Percentiles rank a stretch among this genome's conserved stretches.
These are phyloP conservation scores for Oncopeltus fasciatus DNA, from an alignment of 1,140 invertebrate genomes.

Conservation along the genomic window DNA sequence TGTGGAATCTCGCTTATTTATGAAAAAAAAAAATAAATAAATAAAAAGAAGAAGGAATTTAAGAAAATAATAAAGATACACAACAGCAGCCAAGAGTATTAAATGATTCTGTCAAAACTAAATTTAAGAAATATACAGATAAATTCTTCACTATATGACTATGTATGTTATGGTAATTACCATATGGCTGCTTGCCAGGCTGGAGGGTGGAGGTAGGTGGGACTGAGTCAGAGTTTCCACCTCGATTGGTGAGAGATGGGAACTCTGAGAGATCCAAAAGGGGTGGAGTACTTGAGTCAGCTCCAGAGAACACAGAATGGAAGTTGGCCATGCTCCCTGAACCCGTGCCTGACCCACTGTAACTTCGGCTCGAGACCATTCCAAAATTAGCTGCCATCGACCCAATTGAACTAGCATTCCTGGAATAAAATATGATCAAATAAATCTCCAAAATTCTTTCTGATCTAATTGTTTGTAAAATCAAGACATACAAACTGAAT, in stretches of 20 bases:
- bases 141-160: too few species aligned
- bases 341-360: conserved; percentile 34
- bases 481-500: too few species aligned
- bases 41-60: too few species aligned
- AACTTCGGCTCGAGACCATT: conserved; percentile 34
- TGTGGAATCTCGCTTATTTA: too few species aligned
- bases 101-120: too few species aligned
- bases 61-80: too few species aligned
- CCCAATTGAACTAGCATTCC: conserved; percentile 44
- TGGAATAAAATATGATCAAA: conserved; percentile 26
- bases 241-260: conserved; percentile 70
- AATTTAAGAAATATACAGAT: too few species aligned
- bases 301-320: conserved; percentile 57
- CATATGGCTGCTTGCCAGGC: conserved; percentile 76
- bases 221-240: conserved; percentile 56
- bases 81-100: neutral
- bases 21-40: too few species aligned
- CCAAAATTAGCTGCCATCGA: conserved; percentile 45
- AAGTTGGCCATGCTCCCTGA: conserved; percentile 46
- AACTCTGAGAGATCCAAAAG: conserved; percentile 81
- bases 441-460: too few species aligned
- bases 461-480: too few species aligned
- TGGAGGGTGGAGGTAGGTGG: conserved; percentile 57
- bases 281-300: conserved; percentile 61
- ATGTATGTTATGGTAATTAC: conserved; percentile 37